Evolutionary conservation across 2,888 invertebrate species (phyloP), one percentile per base, ranked within the genome.

Genomic region (Syrphus vitripennis): DNA sequence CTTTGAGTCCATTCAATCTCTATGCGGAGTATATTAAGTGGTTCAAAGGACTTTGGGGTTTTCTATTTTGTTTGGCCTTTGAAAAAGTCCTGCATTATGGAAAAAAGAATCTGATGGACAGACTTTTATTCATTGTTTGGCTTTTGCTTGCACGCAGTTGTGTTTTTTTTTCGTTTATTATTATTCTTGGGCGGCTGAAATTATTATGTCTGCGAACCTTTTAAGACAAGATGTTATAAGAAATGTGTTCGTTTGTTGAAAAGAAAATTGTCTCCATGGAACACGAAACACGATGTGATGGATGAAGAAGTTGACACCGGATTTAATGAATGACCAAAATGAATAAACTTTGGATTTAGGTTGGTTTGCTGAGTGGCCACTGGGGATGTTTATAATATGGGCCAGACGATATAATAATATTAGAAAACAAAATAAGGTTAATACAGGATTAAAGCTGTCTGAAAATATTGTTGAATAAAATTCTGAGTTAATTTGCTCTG

Each of bases 121-220:
- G 45, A 26, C 42, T 16, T 63, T 26, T 42, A n/a, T 42, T 26
- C 61, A 37, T 65, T 65, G 42, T 45, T 65, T 65, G 65, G 7
- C 45, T 31, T 65, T 63, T 29, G 42, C 26, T 19, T 45, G 42
- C 29, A 45, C 40, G 42, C 63, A 45, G 4, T 9, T 19, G 31
- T 29, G 0, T 42, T 67, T 50, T 37, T 16, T 55, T 7, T 59
- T 37, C 0, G 40, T 70, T 16, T 42, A 7, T 61, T 19, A 21
- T 45, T n/a, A 14, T 34, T 12, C 12, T 9, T 34, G 9, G 34
- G 1, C 31, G 14, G 31, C n/a, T 12, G n/a, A 53, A 57, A 57
- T 59, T 75, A 53, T 67, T 48, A 37, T 50, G 37, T 81, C 40
- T 40, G 45, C 57, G 61, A 72, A 42, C 71, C 67, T 72, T 72